Base-by-base conservation (phyloP, 2,797 vertebrate genomes). In the Knipowitschia caucasica region DNA sequence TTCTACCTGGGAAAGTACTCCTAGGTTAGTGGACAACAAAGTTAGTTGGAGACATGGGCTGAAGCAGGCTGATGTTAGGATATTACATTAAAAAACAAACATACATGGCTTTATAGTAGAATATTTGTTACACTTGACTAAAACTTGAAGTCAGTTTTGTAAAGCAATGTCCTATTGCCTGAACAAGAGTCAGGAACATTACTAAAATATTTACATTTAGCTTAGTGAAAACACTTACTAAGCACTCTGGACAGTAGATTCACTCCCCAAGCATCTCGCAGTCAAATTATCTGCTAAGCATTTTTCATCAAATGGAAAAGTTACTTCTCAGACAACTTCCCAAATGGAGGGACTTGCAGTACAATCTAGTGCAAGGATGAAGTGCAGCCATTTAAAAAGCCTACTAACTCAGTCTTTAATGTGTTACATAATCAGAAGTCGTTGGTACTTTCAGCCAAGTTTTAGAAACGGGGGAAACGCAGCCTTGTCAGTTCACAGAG, bases 191-290 rank as follows among this genome's bases (percentile, higher is more conserved):
- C 42, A 23, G 57, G 61, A 74, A 67, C 56, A 59, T 75, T 53
- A 44, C 67, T 75, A 62, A 77, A 86, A 79, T 80, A 77, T 83
- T 81, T 77, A 78, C 69, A 67, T 57, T n/a, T 59, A 45, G 60
- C 56, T 25, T 46, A 42, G 11, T 15, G 52, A 62, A 76, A 59
- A 45, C 47, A 55, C 69, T 45, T 42, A 5, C 64, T 75, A 69
- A 77, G 79, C 73, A 71, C 73, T 81, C 70, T 59, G 69, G n/a
- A 74, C 36, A 43, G 62, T 57, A 56, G 59, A 80, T 64, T 65
- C 62, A 53, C 67, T 62, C 63, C 20, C 61, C 67, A 51, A 72
- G 77, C 78, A 57, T 72, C 70, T 70, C 46, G 64, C 67, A 59
- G 62, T 64, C 35, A 75, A 68, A 71, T 70, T 3, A 70, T 75